Conservation (phyloP, 2,113 vertebrate species). For the Dicentrarchus labrax region DNA sequence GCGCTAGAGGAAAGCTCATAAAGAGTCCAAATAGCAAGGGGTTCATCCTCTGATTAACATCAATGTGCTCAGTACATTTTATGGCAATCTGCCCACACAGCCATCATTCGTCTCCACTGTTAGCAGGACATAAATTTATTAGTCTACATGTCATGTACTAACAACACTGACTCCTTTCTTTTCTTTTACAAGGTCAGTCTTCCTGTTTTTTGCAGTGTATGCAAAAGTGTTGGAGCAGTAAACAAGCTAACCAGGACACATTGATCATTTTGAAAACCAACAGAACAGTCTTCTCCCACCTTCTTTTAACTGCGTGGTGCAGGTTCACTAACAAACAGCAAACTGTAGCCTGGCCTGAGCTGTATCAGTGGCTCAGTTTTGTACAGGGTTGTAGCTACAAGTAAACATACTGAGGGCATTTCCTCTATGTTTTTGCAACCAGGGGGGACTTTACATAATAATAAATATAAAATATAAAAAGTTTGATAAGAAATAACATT, state of each 20-base stretch:
- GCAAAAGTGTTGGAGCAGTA: not conserved
- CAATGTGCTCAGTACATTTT: slow-evolving; percentile 8
- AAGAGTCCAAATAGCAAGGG: not conserved
- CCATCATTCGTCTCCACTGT: not conserved
- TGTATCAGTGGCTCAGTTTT: not conserved
- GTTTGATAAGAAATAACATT: not conserved
- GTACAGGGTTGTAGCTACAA: not conserved
- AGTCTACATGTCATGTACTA: slow-evolving; percentile 7
- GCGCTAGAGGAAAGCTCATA: slow-evolving; percentile 17
- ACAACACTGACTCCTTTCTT: not conserved
- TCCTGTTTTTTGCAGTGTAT: not conserved
- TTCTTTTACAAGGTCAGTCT: slow-evolving; percentile 1
- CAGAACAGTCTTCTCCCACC: too few relatives aligned
- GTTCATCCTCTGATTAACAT: slow-evolving; percentile 26
- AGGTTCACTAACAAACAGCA: not conserved
- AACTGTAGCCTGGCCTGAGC: not conserved
- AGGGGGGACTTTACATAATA: not conserved
- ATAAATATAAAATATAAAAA: not conserved
- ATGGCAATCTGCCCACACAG: slow-evolving; percentile 12
- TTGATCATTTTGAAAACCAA: not conserved
- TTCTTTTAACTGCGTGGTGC: not conserved
- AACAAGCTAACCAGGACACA: not conserved
- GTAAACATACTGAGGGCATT: not conserved
- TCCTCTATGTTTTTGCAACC: not conserved
- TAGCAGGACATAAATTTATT: not conserved